These are phyloP conservation scores for Porites australiensis DNA, from an alignment of 64 coral and sea anemone species.

Conservation along the genomic window DNA sequence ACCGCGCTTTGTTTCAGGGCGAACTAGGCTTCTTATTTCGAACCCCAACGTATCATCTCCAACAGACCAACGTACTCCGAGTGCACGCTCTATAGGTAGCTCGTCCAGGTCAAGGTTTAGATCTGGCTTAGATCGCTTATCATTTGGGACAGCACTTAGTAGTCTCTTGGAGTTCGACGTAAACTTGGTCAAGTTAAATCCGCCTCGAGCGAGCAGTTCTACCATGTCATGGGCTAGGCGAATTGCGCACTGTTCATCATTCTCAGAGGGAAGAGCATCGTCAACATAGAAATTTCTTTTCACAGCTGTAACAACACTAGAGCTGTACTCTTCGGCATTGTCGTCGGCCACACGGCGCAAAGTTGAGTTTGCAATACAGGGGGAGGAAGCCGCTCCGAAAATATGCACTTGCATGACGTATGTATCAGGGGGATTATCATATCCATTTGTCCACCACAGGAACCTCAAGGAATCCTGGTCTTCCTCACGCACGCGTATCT, in stretches of 20 bases:
- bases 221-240: slow-evolving; percentile 38
- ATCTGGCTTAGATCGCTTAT: neutral
- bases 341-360: slow-evolving; percentile 48
- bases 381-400: neutral
- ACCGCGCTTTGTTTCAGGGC: slow-evolving; percentile 41
- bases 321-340: slow-evolving; percentile 51
- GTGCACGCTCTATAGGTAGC: slow-evolving; percentile 51
- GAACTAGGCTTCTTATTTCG: neutral
- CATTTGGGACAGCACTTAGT: slow-evolving; percentile 3
- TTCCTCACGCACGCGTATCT: slow-evolving; percentile 48
- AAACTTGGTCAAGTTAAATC: slow-evolving; percentile 64
- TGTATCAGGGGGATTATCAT: slow-evolving; percentile 29
- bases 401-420: slow-evolving; percentile 66
- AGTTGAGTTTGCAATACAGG: neutral
- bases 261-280: slow-evolving; percentile 36
- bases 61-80: slow-evolving; percentile 9
- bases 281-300: slow-evolving; percentile 75
- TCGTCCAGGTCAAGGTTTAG: slow-evolving; percentile 40
- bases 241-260: slow-evolving; percentile 16
- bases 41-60: slow-evolving; percentile 3
- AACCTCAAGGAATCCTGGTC: slow-evolving; percentile 70
- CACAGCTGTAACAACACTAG: slow-evolving; percentile 18
- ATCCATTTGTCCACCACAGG: slow-evolving; percentile 70
- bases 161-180: slow-evolving; percentile 40
- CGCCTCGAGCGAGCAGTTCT: slow-evolving; percentile 16